These are phyloP conservation scores for Notodonta dromedarius DNA, from an alignment of 2,888 invertebrate species.

Conservation along the genomic window DNA sequence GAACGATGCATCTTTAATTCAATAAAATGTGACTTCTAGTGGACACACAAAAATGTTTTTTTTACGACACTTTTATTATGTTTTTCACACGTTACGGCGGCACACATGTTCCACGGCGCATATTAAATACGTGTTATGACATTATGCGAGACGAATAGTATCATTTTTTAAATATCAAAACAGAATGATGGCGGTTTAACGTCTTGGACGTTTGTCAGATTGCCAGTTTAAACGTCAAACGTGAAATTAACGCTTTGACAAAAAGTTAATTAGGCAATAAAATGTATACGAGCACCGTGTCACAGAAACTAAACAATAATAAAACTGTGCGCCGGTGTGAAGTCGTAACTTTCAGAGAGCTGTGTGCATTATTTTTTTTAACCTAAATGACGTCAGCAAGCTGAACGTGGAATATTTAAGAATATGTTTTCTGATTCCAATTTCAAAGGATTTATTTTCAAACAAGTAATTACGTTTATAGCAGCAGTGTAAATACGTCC, in stretches of 20 bases:
- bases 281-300: conserved; percentile 69
- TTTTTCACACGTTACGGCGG: conserved; percentile 72
- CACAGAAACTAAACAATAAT: conserved; percentile 73
- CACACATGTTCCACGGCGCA: conserved; percentile 36
- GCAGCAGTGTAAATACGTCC: neutral
- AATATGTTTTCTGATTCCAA: conserved; percentile 14
- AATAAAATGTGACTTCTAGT: conserved; percentile 70
- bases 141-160: conserved; percentile 69
- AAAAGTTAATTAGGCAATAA: conserved; percentile 76
- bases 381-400: conserved; percentile 33
- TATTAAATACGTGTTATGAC: conserved; percentile 73
- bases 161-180: conserved; percentile 70
- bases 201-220: conserved; percentile 52
- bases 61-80: conserved; percentile 64
- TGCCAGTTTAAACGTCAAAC: conserved; percentile 49
- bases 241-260: conserved; percentile 74
- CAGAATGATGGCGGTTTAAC: conserved; percentile 43
- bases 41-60: conserved; percentile 54
- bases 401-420: conserved; percentile 23
- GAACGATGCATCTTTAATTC: conserved; percentile 39
- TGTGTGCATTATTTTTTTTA: conserved; percentile 43
- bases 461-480: neutral
- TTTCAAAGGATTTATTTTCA: neutral
- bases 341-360: conserved; percentile 50
- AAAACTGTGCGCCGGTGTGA: conserved; percentile 47